These are phyloP conservation scores for Leptinotarsa lineolata DNA, from an alignment of 1,140 invertebrate genomes.

Conservation along the genomic window DNA sequence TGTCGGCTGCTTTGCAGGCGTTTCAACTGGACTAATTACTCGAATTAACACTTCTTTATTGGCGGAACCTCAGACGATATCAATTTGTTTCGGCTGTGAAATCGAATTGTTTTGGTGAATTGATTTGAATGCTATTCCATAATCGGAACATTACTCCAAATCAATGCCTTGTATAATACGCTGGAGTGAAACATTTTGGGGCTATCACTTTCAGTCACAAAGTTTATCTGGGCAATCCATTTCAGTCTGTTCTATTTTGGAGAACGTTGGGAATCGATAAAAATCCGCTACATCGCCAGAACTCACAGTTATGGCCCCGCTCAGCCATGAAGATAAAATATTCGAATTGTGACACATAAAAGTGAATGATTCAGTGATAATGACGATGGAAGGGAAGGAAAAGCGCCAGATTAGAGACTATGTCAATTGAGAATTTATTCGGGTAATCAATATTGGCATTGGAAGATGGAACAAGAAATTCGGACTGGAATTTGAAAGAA, in stretches of 20 bases:
- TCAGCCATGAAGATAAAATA: conserved; percentile 18
- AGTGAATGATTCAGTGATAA: conserved; percentile 12
- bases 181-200: too few species aligned
- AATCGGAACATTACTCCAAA: too few species aligned
- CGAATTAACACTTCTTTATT: background rate
- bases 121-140: too few species aligned
- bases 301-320: conserved; percentile 16
- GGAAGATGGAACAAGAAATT: too few species aligned
- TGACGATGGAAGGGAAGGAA: background rate
- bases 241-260: conserved; percentile 1
- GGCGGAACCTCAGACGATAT: background rate
- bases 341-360: conserved; percentile 10
- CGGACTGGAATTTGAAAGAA: too few species aligned
- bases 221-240: background rate
- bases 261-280: conserved; percentile 7
- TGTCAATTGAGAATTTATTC: background rate
- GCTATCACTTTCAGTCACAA: background rate
- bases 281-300: conserved; percentile 15
- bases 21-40: background rate
- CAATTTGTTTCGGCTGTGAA: too few species aligned
- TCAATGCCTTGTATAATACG: too few species aligned
- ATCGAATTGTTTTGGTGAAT: too few species aligned
- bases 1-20: background rate
- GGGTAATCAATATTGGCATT: background rate
- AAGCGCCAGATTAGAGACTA: background rate